Evolutionary conservation across 2,888 invertebrate species (phyloP).

Genomic region (Acronicta leporina): DNA sequence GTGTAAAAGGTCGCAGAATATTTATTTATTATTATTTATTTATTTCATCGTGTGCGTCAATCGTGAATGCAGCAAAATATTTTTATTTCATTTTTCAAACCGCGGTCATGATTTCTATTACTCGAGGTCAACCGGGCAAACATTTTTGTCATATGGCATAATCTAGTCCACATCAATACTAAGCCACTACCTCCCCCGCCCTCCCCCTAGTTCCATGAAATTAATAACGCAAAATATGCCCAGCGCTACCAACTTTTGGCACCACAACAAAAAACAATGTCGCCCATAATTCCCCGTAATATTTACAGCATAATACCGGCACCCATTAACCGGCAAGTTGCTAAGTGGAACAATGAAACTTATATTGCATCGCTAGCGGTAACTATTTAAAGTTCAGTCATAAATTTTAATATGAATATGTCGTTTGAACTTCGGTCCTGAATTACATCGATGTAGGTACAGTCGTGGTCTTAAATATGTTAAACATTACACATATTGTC

Average conservation of each 20-base stretch:
- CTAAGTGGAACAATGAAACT: constrained; percentile 74
- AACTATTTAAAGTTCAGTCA: constrained; percentile 80
- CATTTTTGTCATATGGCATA: no score
- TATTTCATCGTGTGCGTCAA: no score
- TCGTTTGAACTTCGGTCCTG: constrained; percentile 68
- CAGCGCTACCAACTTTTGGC: constrained; percentile 26
- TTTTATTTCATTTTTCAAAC: no score
- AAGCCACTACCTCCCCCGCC: no score
- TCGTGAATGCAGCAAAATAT: no score
- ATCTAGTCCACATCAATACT: no score
- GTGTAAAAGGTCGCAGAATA: no score
- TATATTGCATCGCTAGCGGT: constrained; percentile 74
- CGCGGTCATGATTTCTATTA: no score
- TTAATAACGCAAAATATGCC: constrained; percentile 1
- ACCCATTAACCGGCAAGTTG: constrained; percentile 59
- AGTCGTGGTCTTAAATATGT: not conserved
- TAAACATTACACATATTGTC: no score
- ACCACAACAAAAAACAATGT: constrained; percentile 29
- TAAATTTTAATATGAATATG: constrained; percentile 87
- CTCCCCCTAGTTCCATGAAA: no score
- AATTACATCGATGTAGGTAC: constrained; percentile 38
- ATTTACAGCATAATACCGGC: constrained; percentile 43
- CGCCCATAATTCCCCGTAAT: constrained; percentile 29
- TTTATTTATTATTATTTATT: no score
- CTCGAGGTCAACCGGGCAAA: no score